phyloP scores from a whole-genome alignment of 2,113 vertebrate genomes.

The Genyomyrus donnyi region DNA sequence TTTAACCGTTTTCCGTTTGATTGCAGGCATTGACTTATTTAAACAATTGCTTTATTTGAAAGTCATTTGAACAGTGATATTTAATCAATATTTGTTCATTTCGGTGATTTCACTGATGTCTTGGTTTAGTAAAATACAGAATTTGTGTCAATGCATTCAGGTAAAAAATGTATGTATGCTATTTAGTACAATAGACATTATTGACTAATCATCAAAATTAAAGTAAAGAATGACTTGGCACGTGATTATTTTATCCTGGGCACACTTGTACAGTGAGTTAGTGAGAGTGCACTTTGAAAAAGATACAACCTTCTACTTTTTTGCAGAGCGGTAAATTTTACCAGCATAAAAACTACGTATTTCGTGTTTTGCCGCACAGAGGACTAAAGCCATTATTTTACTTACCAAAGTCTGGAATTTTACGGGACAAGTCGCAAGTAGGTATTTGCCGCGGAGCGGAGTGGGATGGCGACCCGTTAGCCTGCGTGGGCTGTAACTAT shows the following conservation, averaged over 20 bases:
- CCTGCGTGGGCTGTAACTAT: neutral
- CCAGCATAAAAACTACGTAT: neutral
- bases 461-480: neutral
- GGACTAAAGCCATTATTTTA: neutral
- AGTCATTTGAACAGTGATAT: neutral
- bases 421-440: neutral
- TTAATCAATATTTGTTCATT: neutral
- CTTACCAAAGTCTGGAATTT: neutral
- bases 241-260: neutral
- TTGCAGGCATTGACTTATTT: neutral
- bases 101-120: neutral
- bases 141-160: neutral
- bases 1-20: neutral
- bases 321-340: neutral
- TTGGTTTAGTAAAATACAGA: neutral
- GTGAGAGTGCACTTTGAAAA: neutral
- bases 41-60: neutral
- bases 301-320: neutral
- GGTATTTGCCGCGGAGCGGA: neutral
- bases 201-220: neutral
- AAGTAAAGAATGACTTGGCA: neutral
- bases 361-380: neutral
- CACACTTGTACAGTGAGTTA: neutral
- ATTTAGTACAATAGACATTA: neutral
- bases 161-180: neutral